Conservation (phyloP, 2,797 vertebrate species). For the Danio choprae region DNA sequence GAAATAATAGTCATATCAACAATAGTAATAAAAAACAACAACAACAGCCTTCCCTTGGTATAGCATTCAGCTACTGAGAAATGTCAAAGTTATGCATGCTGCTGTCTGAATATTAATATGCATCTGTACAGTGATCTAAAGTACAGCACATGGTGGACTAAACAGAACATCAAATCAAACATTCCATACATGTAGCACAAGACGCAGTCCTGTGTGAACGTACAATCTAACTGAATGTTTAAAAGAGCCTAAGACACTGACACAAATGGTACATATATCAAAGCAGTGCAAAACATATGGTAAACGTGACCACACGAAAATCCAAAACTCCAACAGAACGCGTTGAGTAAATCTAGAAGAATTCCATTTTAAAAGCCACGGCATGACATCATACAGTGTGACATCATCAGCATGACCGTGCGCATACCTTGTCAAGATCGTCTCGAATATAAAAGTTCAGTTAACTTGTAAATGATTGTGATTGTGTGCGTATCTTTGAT, state of each 20-base stretch:
- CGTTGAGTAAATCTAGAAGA: conserved; percentile 39
- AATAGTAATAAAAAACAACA: conserved; percentile 40
- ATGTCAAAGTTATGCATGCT: conserved; percentile 52
- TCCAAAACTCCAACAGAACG: conserved; percentile 12
- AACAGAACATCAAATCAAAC: conserved; percentile 62
- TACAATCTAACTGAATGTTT: conserved; percentile 65
- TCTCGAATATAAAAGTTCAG: conserved; percentile 36
- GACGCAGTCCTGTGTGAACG: conserved; percentile 59
- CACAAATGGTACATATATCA: conserved; percentile 58
- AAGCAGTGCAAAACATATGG: conserved; percentile 59
- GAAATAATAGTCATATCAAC: conserved; percentile 46
- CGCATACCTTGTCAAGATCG: conserved; percentile 26
- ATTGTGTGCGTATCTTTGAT: conserved; percentile 42
- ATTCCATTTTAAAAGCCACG: conserved; percentile 32
- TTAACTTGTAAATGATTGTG: neutral
- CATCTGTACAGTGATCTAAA: conserved; percentile 58
- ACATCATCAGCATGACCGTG: conserved; percentile 26
- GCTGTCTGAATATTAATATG: conserved; percentile 46
- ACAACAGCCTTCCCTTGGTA: conserved; percentile 42
- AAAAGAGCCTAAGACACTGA: conserved; percentile 60
- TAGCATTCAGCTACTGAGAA: conserved; percentile 42
- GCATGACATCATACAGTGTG: conserved; percentile 37
- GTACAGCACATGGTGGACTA: conserved; percentile 56
- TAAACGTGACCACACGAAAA: conserved; percentile 34
- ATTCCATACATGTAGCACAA: conserved; percentile 63